phyloP scores from a whole-genome alignment of 2,888 invertebrate genomes.

The Diadegma fenestrale region DNA sequence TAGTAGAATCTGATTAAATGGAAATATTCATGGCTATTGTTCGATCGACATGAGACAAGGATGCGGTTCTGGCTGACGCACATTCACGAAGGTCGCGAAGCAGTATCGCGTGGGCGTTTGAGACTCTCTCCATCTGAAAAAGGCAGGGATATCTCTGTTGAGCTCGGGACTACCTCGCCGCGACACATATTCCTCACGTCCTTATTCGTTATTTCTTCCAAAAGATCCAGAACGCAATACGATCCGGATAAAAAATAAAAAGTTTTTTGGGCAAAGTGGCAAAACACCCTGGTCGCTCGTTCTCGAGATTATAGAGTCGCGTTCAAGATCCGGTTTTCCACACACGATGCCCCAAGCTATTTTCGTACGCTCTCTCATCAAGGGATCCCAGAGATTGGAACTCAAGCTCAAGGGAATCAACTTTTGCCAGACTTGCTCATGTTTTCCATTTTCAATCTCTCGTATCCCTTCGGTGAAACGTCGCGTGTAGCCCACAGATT shows the following conservation, averaged over 20 bases:
- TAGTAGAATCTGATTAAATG: conserved; percentile 9
- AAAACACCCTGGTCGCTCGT: conserved; percentile 37
- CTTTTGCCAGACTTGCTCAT: conserved; percentile 50
- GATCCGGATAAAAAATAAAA: not conserved
- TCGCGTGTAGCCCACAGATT: not conserved
- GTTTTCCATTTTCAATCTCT: conserved; percentile 20
- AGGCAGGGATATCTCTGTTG: conserved; percentile 35
- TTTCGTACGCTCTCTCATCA: conserved; percentile 60
- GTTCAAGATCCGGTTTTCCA: conserved; percentile 69
- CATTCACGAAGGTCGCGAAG: conserved; percentile 58
- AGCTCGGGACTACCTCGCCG: conserved; percentile 10
- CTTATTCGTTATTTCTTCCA: not conserved
- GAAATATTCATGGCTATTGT: conserved; percentile 44
- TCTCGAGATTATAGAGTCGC: conserved; percentile 41
- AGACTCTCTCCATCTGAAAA: conserved; percentile 49
- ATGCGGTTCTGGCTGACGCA: conserved; percentile 44
- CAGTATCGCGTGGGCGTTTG: conserved; percentile 61
- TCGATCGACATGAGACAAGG: conserved; percentile 36
- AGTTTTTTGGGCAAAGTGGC: conserved; percentile 32
- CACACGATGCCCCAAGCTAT: conserved; percentile 63
- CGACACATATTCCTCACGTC: conserved; percentile 15
- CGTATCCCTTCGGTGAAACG: not conserved
- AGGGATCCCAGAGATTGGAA: conserved; percentile 57
- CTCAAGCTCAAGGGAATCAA: conserved; percentile 73
- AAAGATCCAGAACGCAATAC: not conserved